phyloP scores from a whole-genome alignment of 2,888 invertebrate species.

The Plagiodera versicolora region DNA sequence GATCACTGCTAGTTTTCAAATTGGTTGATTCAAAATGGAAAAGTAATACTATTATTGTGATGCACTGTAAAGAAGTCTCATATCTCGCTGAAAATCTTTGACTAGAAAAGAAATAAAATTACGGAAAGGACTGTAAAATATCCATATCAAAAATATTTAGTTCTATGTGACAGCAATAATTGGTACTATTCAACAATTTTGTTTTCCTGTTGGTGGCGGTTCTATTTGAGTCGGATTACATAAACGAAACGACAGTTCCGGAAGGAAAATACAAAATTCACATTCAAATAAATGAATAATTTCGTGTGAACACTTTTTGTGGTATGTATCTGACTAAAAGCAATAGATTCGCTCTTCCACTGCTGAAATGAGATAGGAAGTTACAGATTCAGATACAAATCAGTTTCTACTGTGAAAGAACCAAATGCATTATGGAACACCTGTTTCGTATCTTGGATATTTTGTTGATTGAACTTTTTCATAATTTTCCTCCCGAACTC shows the following conservation, averaged over 20 bases:
- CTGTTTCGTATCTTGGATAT: too few relatives aligned
- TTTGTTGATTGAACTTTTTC: neutral
- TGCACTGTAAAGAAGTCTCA: constrained; percentile 23
- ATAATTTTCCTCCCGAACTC: neutral
- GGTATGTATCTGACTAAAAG: neutral
- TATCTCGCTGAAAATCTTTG: constrained; percentile 26
- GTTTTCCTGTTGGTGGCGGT: neutral
- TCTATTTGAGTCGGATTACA: neutral
- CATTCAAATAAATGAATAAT: neutral
- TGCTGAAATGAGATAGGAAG: too few relatives aligned
- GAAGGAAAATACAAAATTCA: neutral
- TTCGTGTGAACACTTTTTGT: neutral
- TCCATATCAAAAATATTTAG: constrained; percentile 26
- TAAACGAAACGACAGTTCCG: neutral
- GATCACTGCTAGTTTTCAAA: neutral
- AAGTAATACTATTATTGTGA: constrained; percentile 26
- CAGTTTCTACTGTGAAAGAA: too few relatives aligned
- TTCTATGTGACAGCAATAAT: neutral
- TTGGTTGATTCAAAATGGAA: constrained; percentile 11
- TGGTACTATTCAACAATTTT: constrained; percentile 5
- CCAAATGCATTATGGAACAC: too few relatives aligned
- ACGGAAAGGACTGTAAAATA: constrained; percentile 21
- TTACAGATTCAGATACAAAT: too few relatives aligned
- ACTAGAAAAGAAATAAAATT: constrained; percentile 29
- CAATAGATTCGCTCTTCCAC: too few relatives aligned